Evolutionary conservation across 2,888 invertebrate species (phyloP).

Genomic region (Nomada fucata): DNA sequence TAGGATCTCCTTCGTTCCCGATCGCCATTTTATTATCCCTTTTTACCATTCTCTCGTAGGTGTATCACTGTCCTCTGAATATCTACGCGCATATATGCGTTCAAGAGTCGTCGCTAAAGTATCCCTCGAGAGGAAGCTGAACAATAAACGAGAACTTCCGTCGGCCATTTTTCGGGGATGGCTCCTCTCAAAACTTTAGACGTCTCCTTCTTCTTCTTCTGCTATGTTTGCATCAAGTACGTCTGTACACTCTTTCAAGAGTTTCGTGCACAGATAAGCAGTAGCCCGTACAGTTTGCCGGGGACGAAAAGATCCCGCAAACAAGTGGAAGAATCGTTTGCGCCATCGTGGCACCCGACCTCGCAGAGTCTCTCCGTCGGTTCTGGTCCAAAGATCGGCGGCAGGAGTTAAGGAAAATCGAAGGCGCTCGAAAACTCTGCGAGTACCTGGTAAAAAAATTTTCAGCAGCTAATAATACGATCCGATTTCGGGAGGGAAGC

Average conservation of each 20-base stretch:
- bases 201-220: neutral
- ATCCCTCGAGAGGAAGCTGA: conserved; percentile 8
- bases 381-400: too few species aligned
- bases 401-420: neutral
- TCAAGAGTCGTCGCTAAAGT: neutral
- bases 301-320: neutral
- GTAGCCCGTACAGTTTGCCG: neutral
- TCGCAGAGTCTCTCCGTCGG: too few species aligned
- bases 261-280: neutral
- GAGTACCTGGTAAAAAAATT: too few species aligned
- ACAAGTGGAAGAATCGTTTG: too few species aligned
- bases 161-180: neutral
- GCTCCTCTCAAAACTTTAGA: conserved; percentile 21
- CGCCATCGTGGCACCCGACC: too few species aligned
- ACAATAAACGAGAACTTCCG: conserved; percentile 11
- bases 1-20: neutral
- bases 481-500: too few species aligned
- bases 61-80: neutral
- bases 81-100: neutral
- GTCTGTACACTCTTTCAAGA: neutral
- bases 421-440: neutral
- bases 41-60: neutral
- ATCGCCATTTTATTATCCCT: neutral
- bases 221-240: neutral
- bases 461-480: too few species aligned